phyloP scores from a whole-genome alignment of 2,113 vertebrate species.

The Leptobrachium leishanense region DNA sequence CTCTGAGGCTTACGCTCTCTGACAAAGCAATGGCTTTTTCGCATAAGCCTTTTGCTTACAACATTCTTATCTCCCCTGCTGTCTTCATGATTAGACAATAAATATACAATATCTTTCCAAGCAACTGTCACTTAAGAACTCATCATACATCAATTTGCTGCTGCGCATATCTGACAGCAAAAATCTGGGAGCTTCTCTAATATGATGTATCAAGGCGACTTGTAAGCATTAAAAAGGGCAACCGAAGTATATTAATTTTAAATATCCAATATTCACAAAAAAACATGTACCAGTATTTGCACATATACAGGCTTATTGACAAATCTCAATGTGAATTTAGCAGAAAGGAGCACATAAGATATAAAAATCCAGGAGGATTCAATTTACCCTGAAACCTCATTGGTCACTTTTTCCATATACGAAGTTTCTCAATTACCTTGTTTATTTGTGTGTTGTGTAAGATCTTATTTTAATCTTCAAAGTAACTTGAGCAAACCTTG shows the following conservation, averaged over 20 bases:
- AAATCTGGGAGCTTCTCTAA: slow-evolving; percentile 41
- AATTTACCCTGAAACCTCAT: slow-evolving; percentile 7
- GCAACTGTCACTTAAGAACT: slow-evolving; percentile 50
- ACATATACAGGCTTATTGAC: slow-evolving; percentile 31
- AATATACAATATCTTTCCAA: slow-evolving; percentile 58
- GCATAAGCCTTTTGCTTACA: slow-evolving; percentile 58
- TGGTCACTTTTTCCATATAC: neutral
- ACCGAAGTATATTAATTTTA: slow-evolving; percentile 31
- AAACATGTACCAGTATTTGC: neutral
- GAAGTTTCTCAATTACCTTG: no score
- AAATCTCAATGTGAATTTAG: slow-evolving; percentile 33
- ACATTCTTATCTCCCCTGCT: slow-evolving; percentile 52
- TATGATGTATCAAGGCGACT: slow-evolving; percentile 40
- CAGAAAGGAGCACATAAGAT: slow-evolving; percentile 37
- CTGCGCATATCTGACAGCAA: slow-evolving; percentile 51
- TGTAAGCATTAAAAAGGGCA: slow-evolving; percentile 50
- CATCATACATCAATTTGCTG: slow-evolving; percentile 47
- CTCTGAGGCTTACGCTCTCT: slow-evolving; percentile 51
- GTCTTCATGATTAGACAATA: slow-evolving; percentile 60
- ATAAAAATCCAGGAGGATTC: slow-evolving; percentile 23
- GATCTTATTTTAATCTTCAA: no score
- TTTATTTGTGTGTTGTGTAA: no score
- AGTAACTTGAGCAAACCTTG: no score
- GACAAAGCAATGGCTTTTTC: slow-evolving; percentile 54
- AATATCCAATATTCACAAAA: slow-evolving; percentile 27